Conservation (phyloP, 2,113 vertebrate species). For the Emydocephalus ijimae region DNA sequence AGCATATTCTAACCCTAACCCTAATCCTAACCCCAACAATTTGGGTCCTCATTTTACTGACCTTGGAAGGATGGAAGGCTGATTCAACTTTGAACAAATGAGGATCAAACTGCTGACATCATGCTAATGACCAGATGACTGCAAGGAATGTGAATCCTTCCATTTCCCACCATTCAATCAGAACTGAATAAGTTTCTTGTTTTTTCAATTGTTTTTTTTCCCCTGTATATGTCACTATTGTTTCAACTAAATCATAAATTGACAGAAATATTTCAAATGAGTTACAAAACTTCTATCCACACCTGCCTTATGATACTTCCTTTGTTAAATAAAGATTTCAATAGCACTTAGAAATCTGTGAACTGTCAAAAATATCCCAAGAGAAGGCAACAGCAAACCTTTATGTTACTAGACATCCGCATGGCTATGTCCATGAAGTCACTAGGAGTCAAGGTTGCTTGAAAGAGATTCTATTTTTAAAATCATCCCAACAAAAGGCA, state of each 20-base stretch:
- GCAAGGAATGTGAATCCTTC: too few species aligned
- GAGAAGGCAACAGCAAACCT: not conserved
- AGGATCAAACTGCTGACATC: too few species aligned
- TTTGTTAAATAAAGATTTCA: not conserved
- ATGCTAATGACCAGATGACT: too few species aligned
- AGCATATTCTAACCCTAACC: too few species aligned
- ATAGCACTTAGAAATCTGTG: not conserved
- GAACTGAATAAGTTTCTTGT: not conserved
- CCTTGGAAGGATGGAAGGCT: too few species aligned
- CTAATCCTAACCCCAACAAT: too few species aligned
- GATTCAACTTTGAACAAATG: too few species aligned
- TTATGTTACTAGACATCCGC: not conserved
- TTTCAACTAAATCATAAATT: not conserved
- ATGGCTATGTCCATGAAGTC: not conserved
- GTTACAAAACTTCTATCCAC: not conserved
- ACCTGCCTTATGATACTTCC: not conserved
- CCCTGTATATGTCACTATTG: not conserved
- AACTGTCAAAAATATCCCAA: not conserved
- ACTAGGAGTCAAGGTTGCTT: not conserved
- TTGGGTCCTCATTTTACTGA: too few species aligned
- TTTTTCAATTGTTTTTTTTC: not conserved
- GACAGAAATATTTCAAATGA: not conserved
- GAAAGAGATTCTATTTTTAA: not conserved
- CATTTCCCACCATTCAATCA: too few species aligned
- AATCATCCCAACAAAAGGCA: not conserved